Evolutionary conservation across 2,113 vertebrate species (phyloP).

Genomic region (Cheirogaleus medius): DNA sequence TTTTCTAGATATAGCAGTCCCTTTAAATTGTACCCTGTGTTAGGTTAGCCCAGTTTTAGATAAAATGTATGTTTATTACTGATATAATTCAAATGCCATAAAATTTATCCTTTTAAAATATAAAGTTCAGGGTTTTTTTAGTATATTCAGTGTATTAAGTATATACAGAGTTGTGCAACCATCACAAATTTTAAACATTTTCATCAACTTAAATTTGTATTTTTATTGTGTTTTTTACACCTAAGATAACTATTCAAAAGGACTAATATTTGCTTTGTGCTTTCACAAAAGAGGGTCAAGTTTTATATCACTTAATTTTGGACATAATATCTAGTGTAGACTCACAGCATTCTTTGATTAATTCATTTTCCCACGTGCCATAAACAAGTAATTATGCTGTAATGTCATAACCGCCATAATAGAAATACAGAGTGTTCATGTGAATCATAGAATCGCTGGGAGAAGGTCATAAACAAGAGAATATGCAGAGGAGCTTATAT

Average conservation of each 20-base stretch:
- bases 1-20: not conserved
- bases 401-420: not conserved
- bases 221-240: not conserved
- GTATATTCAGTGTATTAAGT: not conserved
- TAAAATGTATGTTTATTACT: not conserved
- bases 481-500: not conserved
- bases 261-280: not conserved
- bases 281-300: not conserved
- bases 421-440: not conserved
- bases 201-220: not conserved
- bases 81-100: not conserved
- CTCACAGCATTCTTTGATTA: not conserved
- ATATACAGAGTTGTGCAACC: not conserved
- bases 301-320: constrained; percentile 1
- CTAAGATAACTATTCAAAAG: not conserved
- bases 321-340: not conserved
- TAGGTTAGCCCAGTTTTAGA: not conserved
- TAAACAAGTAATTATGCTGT: not conserved
- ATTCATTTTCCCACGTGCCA: not conserved
- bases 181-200: not conserved
- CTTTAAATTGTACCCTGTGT: not conserved
- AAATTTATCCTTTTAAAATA: not conserved
- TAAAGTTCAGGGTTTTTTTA: not conserved
- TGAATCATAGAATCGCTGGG: not conserved
- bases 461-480: not conserved